Percentiles rank a stretch among this genome's conserved stretches.
These are phyloP conservation scores for Notarius quadriscutis DNA, from an alignment of 2,113 vertebrate species.

Conservation along the genomic window DNA sequence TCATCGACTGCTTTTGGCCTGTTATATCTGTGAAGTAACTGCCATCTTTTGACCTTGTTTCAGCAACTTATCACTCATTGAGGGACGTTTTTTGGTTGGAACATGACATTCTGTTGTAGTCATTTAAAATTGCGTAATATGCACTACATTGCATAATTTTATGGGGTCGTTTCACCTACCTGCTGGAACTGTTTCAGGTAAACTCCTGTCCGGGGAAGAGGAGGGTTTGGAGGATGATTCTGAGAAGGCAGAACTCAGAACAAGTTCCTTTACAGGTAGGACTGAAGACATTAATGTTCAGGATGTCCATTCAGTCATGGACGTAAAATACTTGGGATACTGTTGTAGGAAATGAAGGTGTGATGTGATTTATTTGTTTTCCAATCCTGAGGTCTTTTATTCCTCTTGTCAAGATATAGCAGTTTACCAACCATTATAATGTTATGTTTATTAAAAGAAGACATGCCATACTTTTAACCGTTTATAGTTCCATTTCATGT, in stretches of 20 bases:
- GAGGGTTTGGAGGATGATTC: slow-evolving; percentile 89
- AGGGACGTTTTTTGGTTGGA: background rate
- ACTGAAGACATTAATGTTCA: background rate
- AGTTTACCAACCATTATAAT: background rate
- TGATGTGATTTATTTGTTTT: background rate
- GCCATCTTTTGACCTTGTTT: background rate
- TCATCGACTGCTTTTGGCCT: background rate
- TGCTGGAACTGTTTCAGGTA: slow-evolving; percentile 73
- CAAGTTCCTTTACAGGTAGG: slow-evolving; percentile 83
- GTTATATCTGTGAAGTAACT: background rate
- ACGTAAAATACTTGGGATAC: too few species aligned
- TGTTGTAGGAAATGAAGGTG: background rate
- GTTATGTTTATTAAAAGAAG: background rate
- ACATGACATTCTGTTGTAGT: background rate
- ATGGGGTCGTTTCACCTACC: background rate
- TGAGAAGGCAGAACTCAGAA: slow-evolving; percentile 83
- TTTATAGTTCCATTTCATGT: background rate
- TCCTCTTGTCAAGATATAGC: background rate
- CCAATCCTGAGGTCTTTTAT: background rate
- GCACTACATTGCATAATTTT: background rate
- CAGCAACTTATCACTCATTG: background rate
- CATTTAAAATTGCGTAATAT: background rate
- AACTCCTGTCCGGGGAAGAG: slow-evolving; percentile 87
- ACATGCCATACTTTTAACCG: background rate
- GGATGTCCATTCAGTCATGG: background rate